Evolutionary conservation across 2,113 vertebrate species (phyloP).

Genomic region (Jaculus jaculus): DNA sequence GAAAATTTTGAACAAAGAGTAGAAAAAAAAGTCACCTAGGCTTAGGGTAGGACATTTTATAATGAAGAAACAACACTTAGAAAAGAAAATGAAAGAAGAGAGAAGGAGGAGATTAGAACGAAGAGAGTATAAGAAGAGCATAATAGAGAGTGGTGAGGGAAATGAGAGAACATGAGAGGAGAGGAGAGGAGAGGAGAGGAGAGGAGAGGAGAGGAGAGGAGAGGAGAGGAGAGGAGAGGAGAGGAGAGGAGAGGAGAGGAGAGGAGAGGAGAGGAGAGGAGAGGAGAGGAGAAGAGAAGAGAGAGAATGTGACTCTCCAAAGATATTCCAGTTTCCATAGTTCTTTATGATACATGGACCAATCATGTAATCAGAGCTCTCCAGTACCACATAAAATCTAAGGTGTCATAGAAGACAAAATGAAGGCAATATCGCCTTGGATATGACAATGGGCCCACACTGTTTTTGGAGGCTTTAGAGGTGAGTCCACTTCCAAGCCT

Average conservation of each 20-base stretch:
- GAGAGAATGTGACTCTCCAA: background rate
- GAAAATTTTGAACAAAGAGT: constrained; percentile 32
- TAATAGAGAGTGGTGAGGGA: no score
- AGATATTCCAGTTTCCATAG: background rate
- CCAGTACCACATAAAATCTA: background rate
- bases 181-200: no score
- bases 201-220: no score
- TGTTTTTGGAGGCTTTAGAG: no score
- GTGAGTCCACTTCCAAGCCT: background rate
- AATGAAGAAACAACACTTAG: background rate
- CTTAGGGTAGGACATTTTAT: background rate
- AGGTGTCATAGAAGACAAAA: background rate
- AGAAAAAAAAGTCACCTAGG: background rate
- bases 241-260: no score
- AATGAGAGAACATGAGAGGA: no score
- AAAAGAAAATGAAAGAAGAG: background rate
- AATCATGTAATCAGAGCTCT: background rate
- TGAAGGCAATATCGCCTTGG: background rate
- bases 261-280: no score
- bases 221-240: no score
- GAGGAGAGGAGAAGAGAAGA: no score
- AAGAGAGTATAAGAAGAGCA: no score
- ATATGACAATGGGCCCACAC: background rate
- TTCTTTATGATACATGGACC: background rate
- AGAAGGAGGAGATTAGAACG: no score